phyloP scores from a whole-genome alignment of 2,113 vertebrate genomes.

The Ciconia boyciana region DNA sequence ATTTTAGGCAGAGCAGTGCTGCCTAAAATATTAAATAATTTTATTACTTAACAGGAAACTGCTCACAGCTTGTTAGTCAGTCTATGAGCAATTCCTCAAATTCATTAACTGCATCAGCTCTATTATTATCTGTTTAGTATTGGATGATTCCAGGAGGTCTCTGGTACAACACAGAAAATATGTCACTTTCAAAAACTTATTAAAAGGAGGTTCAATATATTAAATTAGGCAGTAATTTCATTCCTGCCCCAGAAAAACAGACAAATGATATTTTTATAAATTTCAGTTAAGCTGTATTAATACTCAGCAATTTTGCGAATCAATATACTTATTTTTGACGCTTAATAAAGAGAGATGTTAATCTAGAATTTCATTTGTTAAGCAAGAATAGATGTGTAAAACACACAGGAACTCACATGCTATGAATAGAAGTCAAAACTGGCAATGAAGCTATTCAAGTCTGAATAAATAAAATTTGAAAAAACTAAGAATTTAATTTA shows the following conservation, averaged over 20 bases:
- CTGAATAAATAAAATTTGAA: background rate
- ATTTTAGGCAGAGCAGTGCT: background rate
- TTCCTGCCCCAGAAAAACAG: background rate
- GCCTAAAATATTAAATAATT: background rate
- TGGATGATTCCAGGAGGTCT: background rate
- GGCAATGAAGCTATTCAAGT: background rate
- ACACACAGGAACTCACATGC: background rate
- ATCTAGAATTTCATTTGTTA: background rate
- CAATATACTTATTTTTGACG: background rate
- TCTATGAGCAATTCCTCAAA: background rate
- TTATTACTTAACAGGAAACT: constrained; percentile 7
- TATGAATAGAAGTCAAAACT: background rate
- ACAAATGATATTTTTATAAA: background rate
- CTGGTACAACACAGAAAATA: background rate
- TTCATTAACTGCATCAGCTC: background rate
- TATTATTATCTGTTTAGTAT: background rate
- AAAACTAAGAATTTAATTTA: background rate
- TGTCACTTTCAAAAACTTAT: background rate
- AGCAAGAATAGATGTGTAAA: background rate
- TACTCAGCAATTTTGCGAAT: background rate
- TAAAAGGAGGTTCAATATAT: background rate
- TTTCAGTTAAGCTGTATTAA: background rate
- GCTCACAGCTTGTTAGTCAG: background rate
- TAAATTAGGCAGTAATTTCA: background rate
- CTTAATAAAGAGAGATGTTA: background rate